Percentiles rank a stretch among this genome's conserved stretches.
Conservation (phyloP, 2,113 vertebrate species). For the Climacteris rufus region DNA sequence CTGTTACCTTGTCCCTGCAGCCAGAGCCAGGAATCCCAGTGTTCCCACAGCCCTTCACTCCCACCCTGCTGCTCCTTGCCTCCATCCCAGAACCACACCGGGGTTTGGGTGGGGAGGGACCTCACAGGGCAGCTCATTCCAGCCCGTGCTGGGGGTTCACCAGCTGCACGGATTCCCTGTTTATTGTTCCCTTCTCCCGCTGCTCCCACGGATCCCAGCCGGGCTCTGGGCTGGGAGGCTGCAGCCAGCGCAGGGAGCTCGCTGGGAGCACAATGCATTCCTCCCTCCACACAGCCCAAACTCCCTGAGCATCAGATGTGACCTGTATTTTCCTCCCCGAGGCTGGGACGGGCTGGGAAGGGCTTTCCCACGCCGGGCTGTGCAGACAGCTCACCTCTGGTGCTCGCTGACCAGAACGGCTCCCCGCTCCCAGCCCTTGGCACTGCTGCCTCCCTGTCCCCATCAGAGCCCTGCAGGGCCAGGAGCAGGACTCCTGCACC, state of each 20-base stretch:
- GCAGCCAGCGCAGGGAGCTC: neutral
- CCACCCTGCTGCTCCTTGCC: neutral
- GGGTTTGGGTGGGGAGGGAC: neutral
- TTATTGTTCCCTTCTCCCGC: neutral
- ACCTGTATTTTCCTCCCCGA: slow-evolving; percentile 25
- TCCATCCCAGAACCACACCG: too few species aligned
- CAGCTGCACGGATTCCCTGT: neutral
- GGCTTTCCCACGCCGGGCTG: slow-evolving; percentile 41
- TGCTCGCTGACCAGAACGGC: neutral
- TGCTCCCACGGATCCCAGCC: neutral
- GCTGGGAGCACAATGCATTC: slow-evolving; percentile 26
- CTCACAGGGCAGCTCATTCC: neutral
- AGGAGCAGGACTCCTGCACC: neutral
- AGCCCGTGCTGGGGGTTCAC: rapidly evolving
- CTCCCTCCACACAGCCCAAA: neutral
- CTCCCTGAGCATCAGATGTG: slow-evolving; percentile 13
- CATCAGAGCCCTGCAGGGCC: neutral
- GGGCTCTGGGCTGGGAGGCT: neutral
- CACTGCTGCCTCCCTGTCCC: neutral
- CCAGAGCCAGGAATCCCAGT: rapidly evolving
- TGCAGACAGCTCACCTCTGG: neutral
- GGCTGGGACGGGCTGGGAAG: neutral
- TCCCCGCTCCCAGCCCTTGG: neutral
- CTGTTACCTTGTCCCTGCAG: neutral
- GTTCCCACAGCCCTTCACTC: neutral